Evolutionary conservation across 2,113 vertebrate genomes (phyloP).

Genomic region (Dendrocopos noguchii): DNA sequence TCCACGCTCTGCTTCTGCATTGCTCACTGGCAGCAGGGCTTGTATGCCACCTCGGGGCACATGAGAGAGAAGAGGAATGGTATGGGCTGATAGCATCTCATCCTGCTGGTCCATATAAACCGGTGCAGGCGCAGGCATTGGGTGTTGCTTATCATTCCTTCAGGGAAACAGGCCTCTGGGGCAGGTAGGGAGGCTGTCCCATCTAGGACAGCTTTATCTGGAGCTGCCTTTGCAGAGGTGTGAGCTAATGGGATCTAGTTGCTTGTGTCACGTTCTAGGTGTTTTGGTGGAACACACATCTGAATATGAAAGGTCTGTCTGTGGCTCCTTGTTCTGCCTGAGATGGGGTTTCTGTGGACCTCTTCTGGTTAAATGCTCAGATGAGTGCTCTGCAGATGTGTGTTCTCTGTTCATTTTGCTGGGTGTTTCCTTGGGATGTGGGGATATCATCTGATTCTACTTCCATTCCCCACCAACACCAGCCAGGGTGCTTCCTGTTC

Average conservation of each 20-base stretch:
- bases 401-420: neutral
- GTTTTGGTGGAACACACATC: neutral
- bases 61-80: neutral
- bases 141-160: neutral
- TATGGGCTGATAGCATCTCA: neutral
- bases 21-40: neutral
- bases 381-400: accelerated
- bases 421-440: neutral
- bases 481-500: neutral
- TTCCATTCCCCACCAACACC: neutral
- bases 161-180: neutral
- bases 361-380: neutral
- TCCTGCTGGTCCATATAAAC: neutral
- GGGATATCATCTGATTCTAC: neutral
- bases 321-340: neutral
- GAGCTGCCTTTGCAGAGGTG: neutral
- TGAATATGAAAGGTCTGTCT: neutral
- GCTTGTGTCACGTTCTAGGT: too few relatives aligned
- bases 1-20: neutral
- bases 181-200: neutral
- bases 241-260: neutral
- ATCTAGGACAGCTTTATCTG: neutral
- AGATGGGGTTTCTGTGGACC: neutral
- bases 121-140: accelerated
- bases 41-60: accelerated